Conservation (phyloP, 1,140 invertebrate species). For the Gryllus bimaculatus region DNA sequence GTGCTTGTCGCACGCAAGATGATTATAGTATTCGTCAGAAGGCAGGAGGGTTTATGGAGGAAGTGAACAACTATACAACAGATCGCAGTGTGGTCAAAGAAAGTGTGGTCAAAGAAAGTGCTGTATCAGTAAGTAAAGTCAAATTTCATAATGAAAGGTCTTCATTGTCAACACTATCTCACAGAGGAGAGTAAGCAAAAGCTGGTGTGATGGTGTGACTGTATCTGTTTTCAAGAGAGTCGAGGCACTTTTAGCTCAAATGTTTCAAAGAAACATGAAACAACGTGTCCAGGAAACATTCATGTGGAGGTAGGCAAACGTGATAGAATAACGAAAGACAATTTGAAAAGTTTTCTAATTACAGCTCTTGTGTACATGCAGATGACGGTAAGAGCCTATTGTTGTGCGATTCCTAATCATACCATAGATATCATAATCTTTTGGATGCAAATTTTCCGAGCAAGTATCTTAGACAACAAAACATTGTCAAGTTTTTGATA, state of each 20-base stretch:
- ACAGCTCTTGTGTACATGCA: not conserved
- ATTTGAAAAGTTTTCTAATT: not conserved
- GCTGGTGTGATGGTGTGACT: not conserved
- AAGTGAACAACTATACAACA: no score
- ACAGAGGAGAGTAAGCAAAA: no score
- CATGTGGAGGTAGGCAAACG: not conserved
- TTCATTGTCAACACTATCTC: no score
- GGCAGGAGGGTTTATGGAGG: no score
- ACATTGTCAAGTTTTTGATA: not conserved
- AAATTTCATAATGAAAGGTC: no score
- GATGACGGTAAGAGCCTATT: not conserved
- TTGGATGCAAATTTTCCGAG: not conserved
- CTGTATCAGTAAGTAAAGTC: no score
- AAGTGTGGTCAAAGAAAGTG: no score
- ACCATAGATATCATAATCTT: not conserved
- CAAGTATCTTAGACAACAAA: not conserved
- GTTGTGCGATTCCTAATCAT: not conserved
- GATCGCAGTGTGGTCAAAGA: no score
- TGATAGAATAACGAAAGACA: not conserved
- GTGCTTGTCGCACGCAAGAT: no score
- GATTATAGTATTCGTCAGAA: no score
- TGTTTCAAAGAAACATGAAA: not conserved
- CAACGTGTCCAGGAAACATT: not conserved
- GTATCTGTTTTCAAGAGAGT: slow-evolving; percentile 8
- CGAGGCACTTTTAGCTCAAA: not conserved